Base-by-base conservation (phyloP, 2,888 invertebrate species). In the Hemaris fuciformis region DNA sequence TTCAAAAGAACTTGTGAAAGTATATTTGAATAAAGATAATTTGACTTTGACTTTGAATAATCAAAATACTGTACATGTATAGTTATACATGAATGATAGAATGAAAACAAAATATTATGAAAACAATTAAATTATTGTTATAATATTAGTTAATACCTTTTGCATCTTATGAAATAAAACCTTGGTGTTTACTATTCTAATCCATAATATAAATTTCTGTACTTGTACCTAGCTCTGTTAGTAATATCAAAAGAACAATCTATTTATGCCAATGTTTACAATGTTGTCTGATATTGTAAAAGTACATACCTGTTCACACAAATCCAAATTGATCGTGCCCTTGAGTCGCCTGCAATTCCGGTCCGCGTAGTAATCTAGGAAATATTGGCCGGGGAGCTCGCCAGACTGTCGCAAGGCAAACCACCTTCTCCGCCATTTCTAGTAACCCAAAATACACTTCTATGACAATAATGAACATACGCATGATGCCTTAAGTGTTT, bases 341-440 rank as follows among this genome's bases (percentile, higher is more conserved):
- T 98, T 98, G 72, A 96, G 93, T 79, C 97, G 97, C 75, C 96
- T 94, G 85, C 96, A 96, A 81, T 96, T 95, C 77, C 95, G 94
- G 86, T 98, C 98, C 42, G 97, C 96, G 88, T 97, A 99, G 88
- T 99, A 99, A 84, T 98, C 98, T 75, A 99, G 94, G 81, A 97
- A 96, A 93, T 97, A 99, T 88, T 98, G 98, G 62, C 97, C 98
- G 60, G 99, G 99, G 79, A 98, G 95, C 84, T 98, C 97, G 72
- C 98, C 97, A 41, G 96, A 96, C 84, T 98, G 97, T 71, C 97
- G 96, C 76, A 99, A 93, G 71, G 97, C 96, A 91, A 99, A 99
- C 97, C 98, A 99, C 77, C 99, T 94, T 84, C 96, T 95, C 85
- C 98, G 95, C 99, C 99, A 99, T 94, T 98, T 96, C 99, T 99